phyloP scores from a whole-genome alignment of 2,888 invertebrate genomes.

The Coleophora flavipennella region DNA sequence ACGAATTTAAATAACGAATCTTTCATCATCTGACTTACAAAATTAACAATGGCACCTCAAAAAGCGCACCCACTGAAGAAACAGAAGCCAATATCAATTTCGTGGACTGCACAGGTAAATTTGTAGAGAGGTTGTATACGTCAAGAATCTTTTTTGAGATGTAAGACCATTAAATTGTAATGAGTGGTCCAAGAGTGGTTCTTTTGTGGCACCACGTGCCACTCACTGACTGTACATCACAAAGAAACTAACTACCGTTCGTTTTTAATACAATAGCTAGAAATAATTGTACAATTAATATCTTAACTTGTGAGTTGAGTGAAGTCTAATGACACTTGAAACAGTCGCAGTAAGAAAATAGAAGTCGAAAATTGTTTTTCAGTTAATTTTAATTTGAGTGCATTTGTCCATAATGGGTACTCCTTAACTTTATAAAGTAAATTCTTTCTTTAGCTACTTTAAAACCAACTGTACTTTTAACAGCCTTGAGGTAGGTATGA shows the following conservation, averaged over 20 bases:
- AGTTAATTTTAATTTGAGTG: background rate
- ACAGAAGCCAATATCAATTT: conserved; percentile 19
- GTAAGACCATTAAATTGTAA: conserved; percentile 67
- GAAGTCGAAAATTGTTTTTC: conserved; percentile 46
- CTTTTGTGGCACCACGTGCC: conserved; percentile 65
- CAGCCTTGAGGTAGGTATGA: no score
- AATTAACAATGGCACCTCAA: conserved; percentile 11
- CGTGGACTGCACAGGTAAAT: conserved; percentile 4
- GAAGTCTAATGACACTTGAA: conserved; percentile 53
- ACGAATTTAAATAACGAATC: conserved; percentile 60
- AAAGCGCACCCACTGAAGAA: conserved; percentile 10
- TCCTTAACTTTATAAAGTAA: no score
- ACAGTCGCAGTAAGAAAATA: conserved; percentile 42
- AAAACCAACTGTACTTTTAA: no score
- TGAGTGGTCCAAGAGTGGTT: conserved; percentile 64
- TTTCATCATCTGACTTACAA: conserved; percentile 37
- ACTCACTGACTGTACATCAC: conserved; percentile 40
- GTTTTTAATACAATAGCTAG: conserved; percentile 53
- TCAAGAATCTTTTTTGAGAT: conserved; percentile 50
- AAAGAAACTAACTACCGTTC: conserved; percentile 66
- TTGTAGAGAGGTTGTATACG: conserved; percentile 30
- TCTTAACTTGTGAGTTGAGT: conserved; percentile 31
- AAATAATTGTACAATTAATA: conserved; percentile 70
- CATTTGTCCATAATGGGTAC: no score
- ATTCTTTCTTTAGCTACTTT: no score